Evolutionary conservation across 1,140 invertebrate species (phyloP).

Genomic region (Bombyx mandarina): DNA sequence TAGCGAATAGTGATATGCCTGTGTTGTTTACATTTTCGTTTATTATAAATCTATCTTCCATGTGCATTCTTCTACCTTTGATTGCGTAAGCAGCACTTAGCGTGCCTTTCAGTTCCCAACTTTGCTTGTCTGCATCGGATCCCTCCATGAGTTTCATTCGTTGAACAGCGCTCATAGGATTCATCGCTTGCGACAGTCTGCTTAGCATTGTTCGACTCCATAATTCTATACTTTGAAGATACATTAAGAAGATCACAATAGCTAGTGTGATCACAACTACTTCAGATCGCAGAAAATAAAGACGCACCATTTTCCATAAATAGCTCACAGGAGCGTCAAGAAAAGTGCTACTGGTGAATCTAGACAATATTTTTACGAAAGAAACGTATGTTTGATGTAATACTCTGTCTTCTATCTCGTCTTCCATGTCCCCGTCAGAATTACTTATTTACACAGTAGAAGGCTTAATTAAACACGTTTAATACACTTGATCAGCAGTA

Average conservation of each 20-base stretch:
- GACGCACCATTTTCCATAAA: slow-evolving; percentile 80
- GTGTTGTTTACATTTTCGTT: slow-evolving; percentile 82
- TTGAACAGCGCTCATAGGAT: slow-evolving; percentile 70
- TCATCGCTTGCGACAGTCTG: slow-evolving; percentile 79
- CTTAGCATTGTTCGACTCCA: slow-evolving; percentile 83
- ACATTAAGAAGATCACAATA: slow-evolving; percentile 79
- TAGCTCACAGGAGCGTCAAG: slow-evolving; percentile 77
- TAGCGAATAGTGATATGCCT: slow-evolving; percentile 87
- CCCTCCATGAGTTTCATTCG: slow-evolving; percentile 70
- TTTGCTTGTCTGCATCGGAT: slow-evolving; percentile 74
- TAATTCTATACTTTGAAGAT: slow-evolving; percentile 83
- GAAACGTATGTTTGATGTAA: slow-evolving; percentile 87
- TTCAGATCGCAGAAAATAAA: slow-evolving; percentile 84
- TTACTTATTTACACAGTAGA: slow-evolving; percentile 14
- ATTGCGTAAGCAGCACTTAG: slow-evolving; percentile 89
- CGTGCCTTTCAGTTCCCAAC: slow-evolving; percentile 83
- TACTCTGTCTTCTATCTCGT: slow-evolving; percentile 89
- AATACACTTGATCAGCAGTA: slow-evolving; percentile 6
- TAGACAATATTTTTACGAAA: slow-evolving; percentile 86
- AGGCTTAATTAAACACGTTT: slow-evolving; percentile 14
- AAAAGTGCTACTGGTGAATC: slow-evolving; percentile 80
- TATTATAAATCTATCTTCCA: slow-evolving; percentile 94
- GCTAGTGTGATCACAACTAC: slow-evolving; percentile 77
- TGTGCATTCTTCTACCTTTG: slow-evolving; percentile 88
- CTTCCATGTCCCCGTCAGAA: slow-evolving; percentile 78